Evolutionary conservation across 2,113 vertebrate genomes (phyloP).

Genomic region (Solea senegalensis): DNA sequence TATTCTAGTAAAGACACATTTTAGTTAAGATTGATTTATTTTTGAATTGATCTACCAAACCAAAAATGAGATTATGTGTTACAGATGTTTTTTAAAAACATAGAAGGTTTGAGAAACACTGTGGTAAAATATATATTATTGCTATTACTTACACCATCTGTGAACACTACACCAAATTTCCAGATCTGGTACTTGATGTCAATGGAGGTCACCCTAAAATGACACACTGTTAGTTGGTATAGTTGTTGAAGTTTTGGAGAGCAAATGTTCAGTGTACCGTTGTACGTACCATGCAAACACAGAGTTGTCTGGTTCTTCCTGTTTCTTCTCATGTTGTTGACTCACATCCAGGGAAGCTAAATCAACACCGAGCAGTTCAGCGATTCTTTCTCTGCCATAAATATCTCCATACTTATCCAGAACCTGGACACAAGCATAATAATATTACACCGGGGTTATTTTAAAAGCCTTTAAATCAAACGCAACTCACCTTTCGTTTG

Average conservation of each 20-base stretch:
- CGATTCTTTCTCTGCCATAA: constrained; percentile 90
- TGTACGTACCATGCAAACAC: constrained; percentile 84
- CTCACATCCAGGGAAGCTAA: constrained; percentile 90
- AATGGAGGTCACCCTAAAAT: constrained; percentile 84
- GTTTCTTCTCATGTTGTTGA: constrained; percentile 88
- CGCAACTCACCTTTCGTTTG: constrained; percentile 87
- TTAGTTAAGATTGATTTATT: no score
- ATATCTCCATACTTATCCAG: constrained; percentile 94
- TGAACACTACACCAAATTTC: constrained; percentile 96
- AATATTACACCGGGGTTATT: neutral
- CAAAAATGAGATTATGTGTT: no score
- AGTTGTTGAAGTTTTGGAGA: neutral
- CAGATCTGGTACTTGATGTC: constrained; percentile 95
- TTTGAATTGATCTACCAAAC: no score
- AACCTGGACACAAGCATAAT: constrained; percentile 75
- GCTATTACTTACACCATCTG: constrained; percentile 86
- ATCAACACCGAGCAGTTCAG: constrained; percentile 91
- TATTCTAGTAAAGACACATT: no score
- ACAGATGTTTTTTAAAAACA: no score
- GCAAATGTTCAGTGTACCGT: neutral
- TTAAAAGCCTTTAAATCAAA: neutral
- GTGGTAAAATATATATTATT: no score
- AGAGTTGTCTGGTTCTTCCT: constrained; percentile 85
- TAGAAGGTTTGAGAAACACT: no score
- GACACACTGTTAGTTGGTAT: neutral